phyloP scores from a whole-genome alignment of 2,797 vertebrate genomes.

The Pteronotus mesoamericanus region DNA sequence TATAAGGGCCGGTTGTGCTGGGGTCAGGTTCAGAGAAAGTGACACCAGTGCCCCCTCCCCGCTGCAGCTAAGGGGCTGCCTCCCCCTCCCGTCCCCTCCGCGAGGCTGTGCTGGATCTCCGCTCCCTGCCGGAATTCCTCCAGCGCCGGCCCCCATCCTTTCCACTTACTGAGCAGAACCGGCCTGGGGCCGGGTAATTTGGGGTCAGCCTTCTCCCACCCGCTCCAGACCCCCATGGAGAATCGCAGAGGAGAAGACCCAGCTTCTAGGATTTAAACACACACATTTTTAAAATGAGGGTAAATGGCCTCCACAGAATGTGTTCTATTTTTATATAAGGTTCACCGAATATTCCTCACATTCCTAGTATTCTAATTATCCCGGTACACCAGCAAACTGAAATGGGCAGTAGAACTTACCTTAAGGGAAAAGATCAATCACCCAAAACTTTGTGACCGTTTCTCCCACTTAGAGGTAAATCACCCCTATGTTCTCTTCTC shows the following conservation, averaged over 20 bases:
- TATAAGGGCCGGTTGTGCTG: constrained; percentile 54
- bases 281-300: background rate
- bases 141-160: background rate
- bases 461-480: background rate
- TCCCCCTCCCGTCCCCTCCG: background rate
- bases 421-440: background rate
- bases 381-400: background rate
- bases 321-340: constrained; percentile 61
- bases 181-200: background rate
- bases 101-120: background rate
- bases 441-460: background rate
- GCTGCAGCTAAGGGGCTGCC: background rate
- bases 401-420: background rate
- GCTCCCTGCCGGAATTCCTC: background rate
- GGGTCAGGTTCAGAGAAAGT: constrained; percentile 49
- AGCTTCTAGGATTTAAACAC: background rate
- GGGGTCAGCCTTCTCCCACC: background rate
- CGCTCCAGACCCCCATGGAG: background rate
- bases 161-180: background rate
- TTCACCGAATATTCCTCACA: constrained; percentile 13
- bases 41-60: constrained; percentile 31
- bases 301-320: constrained; percentile 14
- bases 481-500: background rate
- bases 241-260: background rate
- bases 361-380: background rate